Evolutionary conservation across 1,140 invertebrate species (phyloP).

Genomic region (Thaumatotibia leucotreta): DNA sequence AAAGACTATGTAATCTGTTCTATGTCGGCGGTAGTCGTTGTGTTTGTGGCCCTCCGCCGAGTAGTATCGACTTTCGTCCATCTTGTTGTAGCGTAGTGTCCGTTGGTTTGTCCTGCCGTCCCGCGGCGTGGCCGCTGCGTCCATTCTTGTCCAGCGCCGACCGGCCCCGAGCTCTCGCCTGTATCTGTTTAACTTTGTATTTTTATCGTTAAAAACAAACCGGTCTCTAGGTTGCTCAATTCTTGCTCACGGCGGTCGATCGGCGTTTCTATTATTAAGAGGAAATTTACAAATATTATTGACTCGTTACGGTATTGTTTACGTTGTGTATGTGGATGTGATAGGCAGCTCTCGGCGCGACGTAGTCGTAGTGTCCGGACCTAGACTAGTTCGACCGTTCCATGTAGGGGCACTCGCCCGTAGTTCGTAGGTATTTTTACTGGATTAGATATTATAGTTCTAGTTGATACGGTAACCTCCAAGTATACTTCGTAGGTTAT

Average conservation of each 20-base stretch:
- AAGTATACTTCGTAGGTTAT: constrained; percentile 56
- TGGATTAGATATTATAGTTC: constrained; percentile 54
- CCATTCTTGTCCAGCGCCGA: constrained; percentile 62
- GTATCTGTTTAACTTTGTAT: constrained; percentile 1
- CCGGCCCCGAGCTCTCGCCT: constrained; percentile 24
- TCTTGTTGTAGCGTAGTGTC: constrained; percentile 70
- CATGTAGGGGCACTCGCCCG: constrained; percentile 60
- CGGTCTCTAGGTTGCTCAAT: constrained; percentile 55
- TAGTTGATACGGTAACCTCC: constrained; percentile 59
- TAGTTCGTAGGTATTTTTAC: constrained; percentile 51
- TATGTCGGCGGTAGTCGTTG: constrained; percentile 62
- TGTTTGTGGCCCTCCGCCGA: constrained; percentile 68
- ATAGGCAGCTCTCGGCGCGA: constrained; percentile 59
- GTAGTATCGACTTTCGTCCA: constrained; percentile 72
- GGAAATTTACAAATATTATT: constrained; percentile 67
- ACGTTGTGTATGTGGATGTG: constrained; percentile 56
- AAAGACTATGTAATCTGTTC: constrained; percentile 73
- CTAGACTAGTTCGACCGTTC: constrained; percentile 65
- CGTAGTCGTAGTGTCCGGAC: constrained; percentile 52
- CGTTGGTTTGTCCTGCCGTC: constrained; percentile 50
- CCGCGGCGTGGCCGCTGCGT: constrained; percentile 54
- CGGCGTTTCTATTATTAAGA: constrained; percentile 64
- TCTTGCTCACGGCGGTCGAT: constrained; percentile 62
- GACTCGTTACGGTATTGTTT: constrained; percentile 63
- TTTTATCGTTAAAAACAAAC: constrained; percentile 12